These are phyloP conservation scores for Euproctis similis DNA, from an alignment of 2,888 invertebrate genomes.

Conservation along the genomic window DNA sequence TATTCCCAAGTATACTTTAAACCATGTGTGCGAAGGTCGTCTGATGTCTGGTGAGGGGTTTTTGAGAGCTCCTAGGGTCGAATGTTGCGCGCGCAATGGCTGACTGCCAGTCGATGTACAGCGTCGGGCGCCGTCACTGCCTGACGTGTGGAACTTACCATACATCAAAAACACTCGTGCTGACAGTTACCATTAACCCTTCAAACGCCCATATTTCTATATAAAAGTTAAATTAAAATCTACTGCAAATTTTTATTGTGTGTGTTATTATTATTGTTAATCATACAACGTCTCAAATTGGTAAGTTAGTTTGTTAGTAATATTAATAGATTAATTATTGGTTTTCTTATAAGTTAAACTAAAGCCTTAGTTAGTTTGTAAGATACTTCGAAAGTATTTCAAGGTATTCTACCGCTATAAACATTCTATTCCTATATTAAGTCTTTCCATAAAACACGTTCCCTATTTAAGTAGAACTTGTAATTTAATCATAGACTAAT, in stretches of 20 bases:
- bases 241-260: conserved; percentile 18
- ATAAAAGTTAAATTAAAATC: conserved; percentile 8
- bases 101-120: conserved; percentile 57
- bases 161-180: conserved; percentile 22
- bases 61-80: conserved; percentile 34
- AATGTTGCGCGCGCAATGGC: conserved; percentile 42
- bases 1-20: conserved; percentile 24
- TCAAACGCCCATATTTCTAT: no score
- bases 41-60: conserved; percentile 12
- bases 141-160: conserved; percentile 31
- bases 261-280: conserved; percentile 8
- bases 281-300: conserved; percentile 19
- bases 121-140: conserved; percentile 50
- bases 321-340: conserved; percentile 42
- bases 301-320: conserved; percentile 42
- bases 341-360: no score
- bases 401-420: no score
- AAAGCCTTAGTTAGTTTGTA: conserved; percentile 67
- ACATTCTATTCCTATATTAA: no score
- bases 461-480: no score
- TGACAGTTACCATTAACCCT: conserved; percentile 25
- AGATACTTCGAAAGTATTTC: conserved; percentile 72
- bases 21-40: conserved; percentile 43
- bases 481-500: no score
- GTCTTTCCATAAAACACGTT: no score